Base-by-base conservation (phyloP, 2,888 invertebrate species). In the Habrosyne pyritoides region DNA sequence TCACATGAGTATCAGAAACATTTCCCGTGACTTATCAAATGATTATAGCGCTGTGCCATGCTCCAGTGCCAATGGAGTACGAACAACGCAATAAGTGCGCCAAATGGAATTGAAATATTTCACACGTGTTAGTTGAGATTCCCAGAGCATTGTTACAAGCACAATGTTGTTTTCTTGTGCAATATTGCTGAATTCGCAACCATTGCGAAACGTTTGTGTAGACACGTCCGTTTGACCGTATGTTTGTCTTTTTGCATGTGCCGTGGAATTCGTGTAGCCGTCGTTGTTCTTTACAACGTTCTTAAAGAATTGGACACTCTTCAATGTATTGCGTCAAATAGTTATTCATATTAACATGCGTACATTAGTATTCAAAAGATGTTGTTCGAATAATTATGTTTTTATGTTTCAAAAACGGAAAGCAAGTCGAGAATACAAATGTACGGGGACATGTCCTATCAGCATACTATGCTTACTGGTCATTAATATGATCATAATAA, bases 161-260 rank as follows among this genome's bases (percentile, higher is more conserved):
- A 88, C 88, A 89, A 86, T 89, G 89, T 84, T 85, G 86, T 84
- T 84, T 81, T 84, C 83, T 90, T 91, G 86, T 79, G 87, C 85
- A 91, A 90, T 83, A 83, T 79, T 75, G 85, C 86, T 87, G 84
- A 86, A 88, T 87, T 85, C 77, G 84, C 88, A 82, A 69, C 76
- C 74, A 79, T 89, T 89, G 83, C 83, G 79, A 82, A 86, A 88
- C 77, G 64, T 71, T 79, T 73, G 71, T 77, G 73, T 77, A 69
- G 75, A 78, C 82, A 83, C 83, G 84, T 88, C 82, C 81, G 84
- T 77, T 73, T 72, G 70, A 60, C 71, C 63, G 75, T 69, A 69
- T 78, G 82, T 83, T 81, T 81, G 81, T 75, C 69, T 75, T 83
- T 79, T 75, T 80, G 80, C 81, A 82, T 72, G 64, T 61, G 64